These are phyloP conservation scores for Pocillopora verrucosa DNA, from an alignment of 64 coral and sea anemone genomes.

Conservation along the genomic window DNA sequence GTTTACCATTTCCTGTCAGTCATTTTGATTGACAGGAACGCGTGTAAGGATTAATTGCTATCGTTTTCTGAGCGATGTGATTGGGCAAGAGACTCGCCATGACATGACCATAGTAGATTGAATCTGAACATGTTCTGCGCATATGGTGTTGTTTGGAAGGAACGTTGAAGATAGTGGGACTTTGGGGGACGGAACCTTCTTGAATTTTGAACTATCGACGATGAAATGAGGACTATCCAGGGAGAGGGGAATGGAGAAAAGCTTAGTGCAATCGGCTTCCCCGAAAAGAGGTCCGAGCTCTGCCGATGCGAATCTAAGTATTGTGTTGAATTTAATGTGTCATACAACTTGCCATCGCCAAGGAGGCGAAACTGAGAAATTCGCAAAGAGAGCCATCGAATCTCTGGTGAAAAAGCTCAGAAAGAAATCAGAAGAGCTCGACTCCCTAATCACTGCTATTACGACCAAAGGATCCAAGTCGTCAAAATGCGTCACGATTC, in stretches of 20 bases:
- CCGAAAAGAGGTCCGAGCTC: constrained; percentile 90
- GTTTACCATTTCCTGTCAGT: constrained; percentile 62
- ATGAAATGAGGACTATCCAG: constrained; percentile 57
- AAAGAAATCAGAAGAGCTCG: constrained; percentile 94
- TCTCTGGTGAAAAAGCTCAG: constrained; percentile 93
- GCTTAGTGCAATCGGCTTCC: constrained; percentile 83
- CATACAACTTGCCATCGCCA: constrained; percentile 98
- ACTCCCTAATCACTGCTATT: constrained; percentile 87
- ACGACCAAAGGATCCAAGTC: constrained; percentile 94
- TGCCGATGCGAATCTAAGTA: constrained; percentile 97
- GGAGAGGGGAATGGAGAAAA: constrained; percentile 87
- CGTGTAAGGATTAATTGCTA: constrained; percentile 84
- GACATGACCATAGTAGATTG: constrained; percentile 72
- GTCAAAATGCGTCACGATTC: constrained; percentile 96
- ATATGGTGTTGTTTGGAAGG: constrained; percentile 80
- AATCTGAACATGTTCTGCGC: constrained; percentile 82
- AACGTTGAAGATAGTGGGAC: constrained; percentile 49
- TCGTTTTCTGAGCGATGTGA: constrained; percentile 58
- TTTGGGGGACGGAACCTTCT: constrained; percentile 49
- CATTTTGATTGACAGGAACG: constrained; percentile 88
- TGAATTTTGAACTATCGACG: constrained; percentile 37
- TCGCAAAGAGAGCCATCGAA: constrained; percentile 96
- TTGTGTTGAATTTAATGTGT: constrained; percentile 94
- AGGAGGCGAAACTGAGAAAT: constrained; percentile 98
- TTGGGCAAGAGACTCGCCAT: constrained; percentile 58